A percentile compares a stretch with the other conserved stretches of the same genome.
Conservation (phyloP, 2,797 vertebrate genomes). For the Amblyraja radiata region DNA sequence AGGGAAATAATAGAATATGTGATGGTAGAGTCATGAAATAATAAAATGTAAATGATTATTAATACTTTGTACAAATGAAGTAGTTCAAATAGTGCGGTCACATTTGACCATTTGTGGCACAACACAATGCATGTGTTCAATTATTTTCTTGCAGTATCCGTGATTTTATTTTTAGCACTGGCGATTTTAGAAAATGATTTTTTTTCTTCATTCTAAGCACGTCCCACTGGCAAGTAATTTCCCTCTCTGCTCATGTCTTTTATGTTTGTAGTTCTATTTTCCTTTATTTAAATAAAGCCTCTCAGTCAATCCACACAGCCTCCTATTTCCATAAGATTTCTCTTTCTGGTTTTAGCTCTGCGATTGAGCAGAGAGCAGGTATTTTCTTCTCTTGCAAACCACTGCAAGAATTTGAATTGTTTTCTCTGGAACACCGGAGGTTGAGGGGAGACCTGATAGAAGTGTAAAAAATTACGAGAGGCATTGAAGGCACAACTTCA, state of each 20-base stretch:
- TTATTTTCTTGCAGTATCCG: neutral
- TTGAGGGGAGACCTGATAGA: too few species aligned
- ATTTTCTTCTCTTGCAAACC: neutral
- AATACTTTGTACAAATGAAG: too few species aligned
- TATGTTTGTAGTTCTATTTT: slow-evolving; percentile 3
- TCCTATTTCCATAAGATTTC: neutral
- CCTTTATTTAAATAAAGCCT: neutral
- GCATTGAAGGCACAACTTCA: too few species aligned
- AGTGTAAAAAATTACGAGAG: too few species aligned
- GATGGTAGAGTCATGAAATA: too few species aligned
- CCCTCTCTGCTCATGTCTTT: neutral
- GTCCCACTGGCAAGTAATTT: neutral
- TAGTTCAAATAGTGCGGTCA: neutral
- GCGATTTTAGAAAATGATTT: neutral
- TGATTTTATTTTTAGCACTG: neutral
- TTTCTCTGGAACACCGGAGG: too few species aligned
- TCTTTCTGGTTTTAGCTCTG: neutral
- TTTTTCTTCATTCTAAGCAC: neutral
- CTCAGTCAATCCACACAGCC: neutral
- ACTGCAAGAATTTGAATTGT: neutral
- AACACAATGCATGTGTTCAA: neutral
- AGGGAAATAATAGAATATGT: too few species aligned
- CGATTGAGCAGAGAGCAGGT: neutral
- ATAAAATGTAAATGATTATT: too few species aligned
- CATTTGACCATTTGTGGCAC: neutral